Conservation (phyloP, 2,797 vertebrate genomes). For the Peromyscus melanophrys region DNA sequence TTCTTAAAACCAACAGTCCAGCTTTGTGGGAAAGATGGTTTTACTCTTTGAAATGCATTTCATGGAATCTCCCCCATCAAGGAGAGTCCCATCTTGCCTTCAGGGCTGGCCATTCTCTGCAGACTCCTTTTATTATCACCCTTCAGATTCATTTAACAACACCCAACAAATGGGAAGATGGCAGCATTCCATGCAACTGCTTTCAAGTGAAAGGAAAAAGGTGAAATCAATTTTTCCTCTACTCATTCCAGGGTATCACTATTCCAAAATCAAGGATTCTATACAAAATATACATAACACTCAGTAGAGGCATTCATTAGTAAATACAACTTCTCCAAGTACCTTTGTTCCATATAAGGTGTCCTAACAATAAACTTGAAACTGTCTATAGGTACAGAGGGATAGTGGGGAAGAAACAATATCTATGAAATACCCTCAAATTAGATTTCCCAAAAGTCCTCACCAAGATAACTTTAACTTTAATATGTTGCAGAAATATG, state of each 20-base stretch:
- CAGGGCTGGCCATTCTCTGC: conserved; percentile 1
- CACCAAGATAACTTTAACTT: background rate
- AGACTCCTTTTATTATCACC: background rate
- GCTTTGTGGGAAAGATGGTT: conserved; percentile 72
- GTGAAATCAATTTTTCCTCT: background rate
- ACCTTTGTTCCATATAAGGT: background rate
- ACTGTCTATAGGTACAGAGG: background rate
- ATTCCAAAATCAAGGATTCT: conserved; percentile 16
- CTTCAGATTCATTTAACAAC: background rate
- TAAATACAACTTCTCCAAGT: background rate
- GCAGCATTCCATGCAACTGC: background rate
- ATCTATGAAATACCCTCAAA: background rate
- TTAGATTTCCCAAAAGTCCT: background rate
- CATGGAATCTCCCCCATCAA: conserved; percentile 51
- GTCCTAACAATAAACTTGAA: background rate
- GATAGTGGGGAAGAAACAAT: background rate
- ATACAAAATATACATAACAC: background rate
- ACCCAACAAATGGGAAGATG: background rate
- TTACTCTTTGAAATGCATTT: conserved; percentile 63
- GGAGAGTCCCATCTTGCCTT: conserved; percentile 39
- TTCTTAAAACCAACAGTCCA: background rate
- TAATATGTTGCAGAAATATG: background rate
- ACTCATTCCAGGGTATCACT: background rate
- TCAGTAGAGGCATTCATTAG: background rate
- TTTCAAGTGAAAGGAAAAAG: conserved; percentile 24